Evolutionary conservation across 2,113 vertebrate genomes (phyloP).

Genomic region (Salvator merianae): DNA sequence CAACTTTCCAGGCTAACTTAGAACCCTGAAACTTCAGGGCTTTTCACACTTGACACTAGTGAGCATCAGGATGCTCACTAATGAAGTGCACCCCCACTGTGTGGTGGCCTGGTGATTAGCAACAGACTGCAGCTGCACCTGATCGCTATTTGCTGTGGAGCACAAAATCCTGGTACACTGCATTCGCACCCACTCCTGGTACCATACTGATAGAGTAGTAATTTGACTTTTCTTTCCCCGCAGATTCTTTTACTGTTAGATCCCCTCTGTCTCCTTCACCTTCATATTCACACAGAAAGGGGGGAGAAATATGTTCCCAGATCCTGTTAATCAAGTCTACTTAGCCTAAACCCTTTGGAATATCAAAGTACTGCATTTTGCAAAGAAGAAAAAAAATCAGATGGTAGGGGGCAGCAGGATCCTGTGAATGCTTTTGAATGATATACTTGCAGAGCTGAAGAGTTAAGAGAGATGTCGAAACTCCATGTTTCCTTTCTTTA

Average conservation of each 20-base stretch:
- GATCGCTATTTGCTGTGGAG: too few species aligned
- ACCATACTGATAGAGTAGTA: not conserved
- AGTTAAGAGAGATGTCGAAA: not conserved
- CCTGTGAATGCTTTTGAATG: not conserved
- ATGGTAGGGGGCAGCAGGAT: slow-evolving; percentile 53
- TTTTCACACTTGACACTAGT: too few species aligned
- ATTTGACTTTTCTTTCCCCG: not conserved
- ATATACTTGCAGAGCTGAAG: not conserved
- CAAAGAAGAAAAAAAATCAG: not conserved
- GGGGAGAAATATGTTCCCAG: not conserved
- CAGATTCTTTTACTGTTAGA: not conserved
- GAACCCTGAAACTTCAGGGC: too few species aligned
- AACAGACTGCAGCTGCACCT: too few species aligned
- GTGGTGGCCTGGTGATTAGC: too few species aligned
- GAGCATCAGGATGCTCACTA: too few species aligned
- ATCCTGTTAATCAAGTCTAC: not conserved
- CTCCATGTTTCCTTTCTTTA: not conserved
- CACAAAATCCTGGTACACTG: too few species aligned
- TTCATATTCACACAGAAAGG: not conserved
- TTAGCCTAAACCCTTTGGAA: not conserved
- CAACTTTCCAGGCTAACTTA: too few species aligned
- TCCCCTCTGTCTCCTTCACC: too few species aligned
- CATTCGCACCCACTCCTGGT: too few species aligned
- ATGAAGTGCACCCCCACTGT: too few species aligned
- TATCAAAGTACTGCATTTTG: not conserved